Base-by-base conservation (phyloP, 2,888 invertebrate species). In the Dicyrtoma fusca region DNA sequence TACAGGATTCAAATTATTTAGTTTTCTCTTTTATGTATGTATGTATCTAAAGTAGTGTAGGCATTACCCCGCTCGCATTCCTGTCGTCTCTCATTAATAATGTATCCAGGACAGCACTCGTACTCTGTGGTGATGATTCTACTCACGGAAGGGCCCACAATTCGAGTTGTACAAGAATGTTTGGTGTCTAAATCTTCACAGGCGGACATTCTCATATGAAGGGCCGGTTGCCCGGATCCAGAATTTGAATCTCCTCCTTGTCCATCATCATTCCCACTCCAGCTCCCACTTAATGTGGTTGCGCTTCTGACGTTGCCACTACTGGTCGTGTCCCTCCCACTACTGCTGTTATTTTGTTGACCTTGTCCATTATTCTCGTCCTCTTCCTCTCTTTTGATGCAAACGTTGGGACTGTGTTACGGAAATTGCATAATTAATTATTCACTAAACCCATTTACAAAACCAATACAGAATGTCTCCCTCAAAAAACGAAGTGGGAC, bases 21-120 rank as follows among this genome's bases (percentile, higher is more conserved):
- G n/a, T n/a, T n/a, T n/a, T n/a, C n/a, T n/a, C n/a, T n/a, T n/a
- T n/a, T n/a, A n/a, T n/a, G n/a, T n/a, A n/a, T 34, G 34, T 8
- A 34, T 34, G 34, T 34, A 34, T 34, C 13, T 13, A 57, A 23
- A 57, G n/a, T 1, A 26, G 8, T 26, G 2, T 62, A 11, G 17
- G 44, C 11, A 44, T 11, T 81, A 85, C 85, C 82, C 79, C 82
- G 80, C 53, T 82, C 84, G 77, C 88, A 88, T 45, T 85, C 86
- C 66, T 83, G 82, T 70, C 84, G 83, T n/a, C 83, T 83, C 51
- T 83, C 72, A 51, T 81, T 82, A 65, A 88, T 84, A 70, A 86
- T 84, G 82, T 84, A 90, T 49, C 90, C 90, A 81, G 87, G 87
- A 82, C 91, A 91, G 82, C 91, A 91, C 82, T 89, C 88, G 78